Conservation (phyloP, 2,113 vertebrate species). For the Oriolus oriolus region DNA sequence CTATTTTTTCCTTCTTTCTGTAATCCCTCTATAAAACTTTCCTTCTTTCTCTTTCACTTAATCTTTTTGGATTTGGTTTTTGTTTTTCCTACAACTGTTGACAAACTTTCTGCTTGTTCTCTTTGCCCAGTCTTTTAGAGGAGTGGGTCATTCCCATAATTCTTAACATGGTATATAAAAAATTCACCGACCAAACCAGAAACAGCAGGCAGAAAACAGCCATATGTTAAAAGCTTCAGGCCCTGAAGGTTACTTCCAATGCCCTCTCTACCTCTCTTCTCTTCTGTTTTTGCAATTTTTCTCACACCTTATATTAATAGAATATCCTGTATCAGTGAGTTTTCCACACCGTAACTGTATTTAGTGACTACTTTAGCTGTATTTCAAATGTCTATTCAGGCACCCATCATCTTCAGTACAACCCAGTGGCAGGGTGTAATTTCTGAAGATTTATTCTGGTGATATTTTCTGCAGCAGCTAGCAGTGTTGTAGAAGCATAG, state of each 20-base stretch:
- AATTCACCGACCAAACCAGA: neutral
- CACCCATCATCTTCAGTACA: neutral
- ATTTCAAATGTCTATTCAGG: neutral
- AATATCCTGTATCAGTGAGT: neutral
- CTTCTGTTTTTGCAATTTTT: neutral
- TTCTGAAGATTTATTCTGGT: neutral
- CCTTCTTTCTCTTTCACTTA: neutral
- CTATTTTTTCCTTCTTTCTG: neutral
- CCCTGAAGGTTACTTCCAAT: neutral
- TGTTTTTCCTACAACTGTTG: neutral
- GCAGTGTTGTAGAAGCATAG: neutral
- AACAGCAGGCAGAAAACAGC: neutral
- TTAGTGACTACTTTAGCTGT: neutral
- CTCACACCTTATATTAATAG: neutral
- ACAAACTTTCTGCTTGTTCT: neutral
- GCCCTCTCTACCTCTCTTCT: neutral
- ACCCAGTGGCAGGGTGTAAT: neutral
- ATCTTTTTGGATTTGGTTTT: neutral
- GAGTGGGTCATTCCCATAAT: neutral
- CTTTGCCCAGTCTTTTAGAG: neutral
- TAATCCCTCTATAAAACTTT: neutral
- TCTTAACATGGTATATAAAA: neutral
- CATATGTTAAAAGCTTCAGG: neutral
- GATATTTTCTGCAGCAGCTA: neutral
- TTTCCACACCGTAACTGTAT: neutral